Conservation (phyloP, 2,888 invertebrate species). For the Nematopogon swammerdamellus region DNA sequence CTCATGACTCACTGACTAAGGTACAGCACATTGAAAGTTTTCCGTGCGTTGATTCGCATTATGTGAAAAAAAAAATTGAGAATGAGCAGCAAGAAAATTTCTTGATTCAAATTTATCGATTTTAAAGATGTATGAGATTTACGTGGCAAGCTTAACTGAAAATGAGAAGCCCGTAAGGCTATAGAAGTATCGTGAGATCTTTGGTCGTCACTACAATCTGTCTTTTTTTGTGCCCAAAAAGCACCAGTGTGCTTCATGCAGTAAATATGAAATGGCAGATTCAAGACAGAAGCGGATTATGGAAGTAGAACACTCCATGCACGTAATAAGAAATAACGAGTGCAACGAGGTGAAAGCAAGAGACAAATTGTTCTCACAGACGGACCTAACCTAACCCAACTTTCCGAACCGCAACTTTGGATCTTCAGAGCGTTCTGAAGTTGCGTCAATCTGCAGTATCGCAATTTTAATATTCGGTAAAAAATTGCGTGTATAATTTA, state of each 20-base stretch:
- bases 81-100: not conserved
- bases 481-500: slow-evolving; percentile 12
- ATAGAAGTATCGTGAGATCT: not conserved
- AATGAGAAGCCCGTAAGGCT: not conserved
- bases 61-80: no score
- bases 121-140: not conserved
- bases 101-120: not conserved
- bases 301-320: slow-evolving; percentile 8
- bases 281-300: slow-evolving; percentile 8
- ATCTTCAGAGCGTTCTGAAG: slow-evolving; percentile 8
- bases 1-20: not conserved
- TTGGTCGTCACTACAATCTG: not conserved
- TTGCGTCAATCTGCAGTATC: slow-evolving; percentile 1
- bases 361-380: slow-evolving; percentile 3
- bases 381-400: no score
- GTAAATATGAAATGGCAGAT: slow-evolving; percentile 7
- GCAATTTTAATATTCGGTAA: slow-evolving; percentile 4
- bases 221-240: slow-evolving; percentile 10
- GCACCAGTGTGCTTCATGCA: slow-evolving; percentile 10
- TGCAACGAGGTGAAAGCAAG: no score
- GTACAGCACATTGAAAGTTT: slow-evolving; percentile 1
- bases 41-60: not conserved
- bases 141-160: not conserved
- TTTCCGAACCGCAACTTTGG: slow-evolving; percentile 8
- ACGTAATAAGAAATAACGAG: slow-evolving; percentile 9